Evolutionary conservation across 2,113 vertebrate genomes (phyloP).

Genomic region (Polyodon spathula): DNA sequence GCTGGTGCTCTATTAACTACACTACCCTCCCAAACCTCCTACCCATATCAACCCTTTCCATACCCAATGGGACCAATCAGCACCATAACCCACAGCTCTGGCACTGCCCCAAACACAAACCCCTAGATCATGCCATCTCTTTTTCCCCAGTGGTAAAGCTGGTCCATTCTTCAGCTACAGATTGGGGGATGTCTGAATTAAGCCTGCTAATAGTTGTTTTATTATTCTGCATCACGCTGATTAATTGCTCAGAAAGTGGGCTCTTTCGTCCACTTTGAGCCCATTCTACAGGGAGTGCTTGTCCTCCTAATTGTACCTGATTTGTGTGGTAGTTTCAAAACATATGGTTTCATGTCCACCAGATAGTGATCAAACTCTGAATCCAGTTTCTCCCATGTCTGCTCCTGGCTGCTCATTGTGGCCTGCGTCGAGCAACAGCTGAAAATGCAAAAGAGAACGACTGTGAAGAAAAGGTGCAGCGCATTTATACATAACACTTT

Average conservation of each 20-base stretch:
- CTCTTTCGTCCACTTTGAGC: no score
- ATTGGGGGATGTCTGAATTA: no score
- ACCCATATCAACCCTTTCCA: background rate
- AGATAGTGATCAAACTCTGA: slow-evolving; percentile 75
- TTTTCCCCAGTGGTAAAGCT: no score
- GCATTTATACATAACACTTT: background rate
- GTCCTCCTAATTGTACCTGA: slow-evolving; percentile 81
- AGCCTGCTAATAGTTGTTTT: no score
- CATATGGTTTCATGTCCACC: slow-evolving; percentile 82
- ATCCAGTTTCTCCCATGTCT: slow-evolving; percentile 68
- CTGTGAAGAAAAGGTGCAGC: background rate
- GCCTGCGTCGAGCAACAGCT: slow-evolving; percentile 6
- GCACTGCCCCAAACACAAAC: no score
- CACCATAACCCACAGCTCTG: no score
- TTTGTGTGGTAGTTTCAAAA: slow-evolving; percentile 64
- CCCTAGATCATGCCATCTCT: no score
- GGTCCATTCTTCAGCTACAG: no score
- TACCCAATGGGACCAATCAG: background rate
- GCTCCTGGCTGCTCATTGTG: slow-evolving; percentile 62
- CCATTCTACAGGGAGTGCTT: no score
- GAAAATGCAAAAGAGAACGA: background rate
- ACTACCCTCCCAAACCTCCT: background rate
- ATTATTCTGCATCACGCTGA: no score
- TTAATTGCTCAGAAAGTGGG: no score
- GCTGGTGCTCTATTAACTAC: background rate